Evolutionary conservation across 2,888 invertebrate genomes (phyloP).

Genomic region (Cataglyphis cursor): DNA sequence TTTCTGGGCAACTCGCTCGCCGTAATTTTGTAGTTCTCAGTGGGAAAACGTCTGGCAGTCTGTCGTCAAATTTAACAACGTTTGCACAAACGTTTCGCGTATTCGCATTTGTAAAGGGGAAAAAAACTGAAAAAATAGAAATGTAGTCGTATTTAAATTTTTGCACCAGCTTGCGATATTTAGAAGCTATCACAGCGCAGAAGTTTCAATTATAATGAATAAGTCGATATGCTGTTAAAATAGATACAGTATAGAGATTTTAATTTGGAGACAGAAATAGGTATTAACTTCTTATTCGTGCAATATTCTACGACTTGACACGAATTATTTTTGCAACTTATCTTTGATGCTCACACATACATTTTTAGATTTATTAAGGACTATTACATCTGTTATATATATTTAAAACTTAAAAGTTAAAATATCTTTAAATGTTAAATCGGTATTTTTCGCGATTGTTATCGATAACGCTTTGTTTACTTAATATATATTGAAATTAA

Average conservation of each 20-base stretch:
- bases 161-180: background rate
- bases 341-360: background rate
- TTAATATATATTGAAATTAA: conserved; percentile 2
- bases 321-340: background rate
- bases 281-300: background rate
- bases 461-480: background rate
- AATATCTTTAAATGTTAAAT: background rate
- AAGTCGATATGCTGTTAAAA: background rate
- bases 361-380: background rate
- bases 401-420: background rate
- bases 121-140: conserved; percentile 3
- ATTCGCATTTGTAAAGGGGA: conserved; percentile 22
- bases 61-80: conserved; percentile 48
- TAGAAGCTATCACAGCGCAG: background rate
- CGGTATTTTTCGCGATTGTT: background rate
- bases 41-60: conserved; percentile 35
- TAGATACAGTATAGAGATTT: background rate
- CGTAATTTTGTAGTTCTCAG: conserved; percentile 41
- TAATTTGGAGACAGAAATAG: background rate
- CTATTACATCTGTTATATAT: background rate
- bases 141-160: conserved; percentile 15
- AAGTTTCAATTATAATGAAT: background rate
- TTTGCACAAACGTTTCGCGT: conserved; percentile 9
- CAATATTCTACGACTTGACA: background rate
- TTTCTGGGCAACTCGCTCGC: conserved; percentile 37